Evolutionary conservation across 1,140 invertebrate species (phyloP).

Genomic region (Drosophila gunungcola): DNA sequence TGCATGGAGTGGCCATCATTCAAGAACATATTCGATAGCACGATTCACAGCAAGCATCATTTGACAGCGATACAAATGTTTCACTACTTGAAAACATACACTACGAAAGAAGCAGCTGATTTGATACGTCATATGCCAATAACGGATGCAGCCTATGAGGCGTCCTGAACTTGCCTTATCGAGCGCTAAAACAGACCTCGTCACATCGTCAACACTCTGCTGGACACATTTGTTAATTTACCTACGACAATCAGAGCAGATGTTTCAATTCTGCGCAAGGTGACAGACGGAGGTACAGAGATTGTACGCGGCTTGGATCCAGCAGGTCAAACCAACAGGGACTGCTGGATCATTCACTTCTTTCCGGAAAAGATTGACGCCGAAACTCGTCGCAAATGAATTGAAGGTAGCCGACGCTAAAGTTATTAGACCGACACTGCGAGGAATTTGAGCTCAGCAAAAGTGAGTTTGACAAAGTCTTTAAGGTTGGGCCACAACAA

Average conservation of each 20-base stretch:
- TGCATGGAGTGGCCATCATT: conserved; percentile 3
- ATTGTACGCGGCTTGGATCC: neutral
- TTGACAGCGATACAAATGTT: conserved; percentile 1
- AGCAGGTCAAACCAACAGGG: conserved; percentile 1
- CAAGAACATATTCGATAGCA: neutral
- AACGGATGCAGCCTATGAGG: too few species aligned
- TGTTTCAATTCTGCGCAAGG: neutral
- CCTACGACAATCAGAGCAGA: neutral
- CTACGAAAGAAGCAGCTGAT: neutral
- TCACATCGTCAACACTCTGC: neutral
- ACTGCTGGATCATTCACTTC: conserved; percentile 3
- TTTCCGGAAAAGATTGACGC: neutral
- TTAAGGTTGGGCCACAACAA: neutral
- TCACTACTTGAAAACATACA: neutral
- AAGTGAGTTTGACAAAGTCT: neutral
- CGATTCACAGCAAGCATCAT: neutral
- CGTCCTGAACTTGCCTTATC: too few species aligned
- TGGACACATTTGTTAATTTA: neutral
- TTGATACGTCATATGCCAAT: too few species aligned
- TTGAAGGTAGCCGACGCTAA: neutral
- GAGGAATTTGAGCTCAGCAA: conserved; percentile 7
- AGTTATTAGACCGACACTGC: conserved; percentile 4
- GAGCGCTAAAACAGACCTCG: too few species aligned
- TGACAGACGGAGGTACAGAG: neutral
- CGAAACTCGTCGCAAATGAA: too few species aligned